Conservation (phyloP, 2,797 vertebrate species). For the Sardinella longiceps region DNA sequence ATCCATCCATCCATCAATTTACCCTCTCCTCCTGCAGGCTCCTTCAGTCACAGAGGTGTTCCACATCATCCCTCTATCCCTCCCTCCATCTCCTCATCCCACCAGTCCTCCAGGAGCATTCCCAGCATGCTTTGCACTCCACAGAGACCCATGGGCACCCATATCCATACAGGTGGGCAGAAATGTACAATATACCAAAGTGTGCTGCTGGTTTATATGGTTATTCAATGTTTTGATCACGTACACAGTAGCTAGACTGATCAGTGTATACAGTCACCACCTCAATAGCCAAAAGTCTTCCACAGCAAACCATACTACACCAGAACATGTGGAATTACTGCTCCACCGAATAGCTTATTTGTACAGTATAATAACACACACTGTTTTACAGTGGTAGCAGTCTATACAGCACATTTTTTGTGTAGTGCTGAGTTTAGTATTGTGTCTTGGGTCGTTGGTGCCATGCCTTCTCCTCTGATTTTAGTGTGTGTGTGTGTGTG, state of each 20-base stretch:
- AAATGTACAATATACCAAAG: neutral
- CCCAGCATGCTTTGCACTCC: conserved; percentile 70
- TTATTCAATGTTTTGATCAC: neutral
- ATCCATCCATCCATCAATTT: conserved; percentile 27
- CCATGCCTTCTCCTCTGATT: neutral
- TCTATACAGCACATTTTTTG: neutral
- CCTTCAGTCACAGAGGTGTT: conserved; percentile 58
- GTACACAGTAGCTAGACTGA: neutral
- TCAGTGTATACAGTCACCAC: neutral
- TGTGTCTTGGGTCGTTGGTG: neutral
- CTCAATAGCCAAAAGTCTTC: neutral
- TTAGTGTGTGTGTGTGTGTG: too few relatives aligned
- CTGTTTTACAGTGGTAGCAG: neutral
- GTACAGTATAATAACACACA: too few relatives aligned
- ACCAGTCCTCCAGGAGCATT: conserved; percentile 67
- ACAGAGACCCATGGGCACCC: conserved; percentile 56
- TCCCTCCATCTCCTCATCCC: conserved; percentile 69
- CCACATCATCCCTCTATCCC: conserved; percentile 65
- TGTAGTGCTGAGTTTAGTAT: neutral
- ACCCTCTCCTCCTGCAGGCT: conserved; percentile 64
- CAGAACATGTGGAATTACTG: neutral
- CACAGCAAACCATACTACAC: neutral
- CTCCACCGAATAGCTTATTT: neutral
- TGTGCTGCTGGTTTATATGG: neutral
- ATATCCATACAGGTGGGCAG: conserved; percentile 70